Base-by-base conservation (phyloP, 2,113 vertebrate species). In the Onychostoma macrolepis region DNA sequence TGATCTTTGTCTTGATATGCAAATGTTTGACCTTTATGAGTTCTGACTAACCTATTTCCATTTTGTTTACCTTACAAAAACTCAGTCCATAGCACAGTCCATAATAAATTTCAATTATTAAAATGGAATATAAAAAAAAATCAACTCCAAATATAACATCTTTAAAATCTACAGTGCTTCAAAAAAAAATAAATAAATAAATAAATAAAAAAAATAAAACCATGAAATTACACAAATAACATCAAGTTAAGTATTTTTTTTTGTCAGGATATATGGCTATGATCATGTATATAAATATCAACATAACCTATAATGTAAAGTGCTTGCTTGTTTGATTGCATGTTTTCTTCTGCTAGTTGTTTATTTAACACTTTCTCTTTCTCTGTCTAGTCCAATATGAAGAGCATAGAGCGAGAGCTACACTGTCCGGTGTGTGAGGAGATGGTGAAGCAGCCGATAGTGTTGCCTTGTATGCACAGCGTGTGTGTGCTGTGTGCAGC, bases 331-430 rank as follows among this genome's bases (percentile, higher is more conserved):
- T 11, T 24, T 38, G 33, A 33, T 53, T 53, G 45, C 9, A 33
- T 74, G 33, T 0, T 0, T 78, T 30, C n/a, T 92, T 19, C 38
- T 82, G 28, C 21, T 33, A 36, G 2, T 28, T 50, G 24, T n/a
- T 36, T 19, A 17, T 67, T 17, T 28, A 24, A 36, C 26, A 21
- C 17, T 63, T 28, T 36, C 33, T 83, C n/a, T 74, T 89, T 78
- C 28, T 84, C 28, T 89, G 89, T 86, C 3, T 92, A 99, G 98
- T 97, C 97, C n/a, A 97, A 96, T 92, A 98, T 99, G 97, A 98
- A 98, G 96, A 99, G 97, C 84, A 98, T 99, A 96, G 98, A 98
- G 89, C 94, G 95, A 75, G 98, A 99, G 90, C 95, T 99, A 89
- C 95, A 96, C 41, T 99, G 98, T 85, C 97, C 97, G 0, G 96